Percentiles rank a stretch among this genome's conserved stretches.
Conservation (phyloP, 23 tunicate genomes). For the Halocynthia aurantium region DNA sequence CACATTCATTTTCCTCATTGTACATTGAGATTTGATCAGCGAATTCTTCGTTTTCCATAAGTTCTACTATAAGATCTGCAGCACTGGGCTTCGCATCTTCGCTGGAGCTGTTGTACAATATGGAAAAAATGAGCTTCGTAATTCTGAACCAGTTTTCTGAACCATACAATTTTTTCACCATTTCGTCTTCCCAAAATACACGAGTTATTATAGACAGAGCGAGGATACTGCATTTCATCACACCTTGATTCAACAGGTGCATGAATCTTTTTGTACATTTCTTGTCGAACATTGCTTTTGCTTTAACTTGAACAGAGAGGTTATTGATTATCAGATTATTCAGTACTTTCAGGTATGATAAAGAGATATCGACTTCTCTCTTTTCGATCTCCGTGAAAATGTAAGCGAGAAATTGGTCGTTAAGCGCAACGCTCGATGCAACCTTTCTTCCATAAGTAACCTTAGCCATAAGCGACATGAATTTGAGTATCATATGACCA, state of each 20-base stretch:
- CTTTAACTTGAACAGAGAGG: conserved; percentile 52
- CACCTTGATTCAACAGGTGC: conserved; percentile 36
- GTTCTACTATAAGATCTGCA: conserved; percentile 51
- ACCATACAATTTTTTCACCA: conserved; percentile 41
- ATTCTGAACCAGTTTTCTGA: conserved; percentile 52
- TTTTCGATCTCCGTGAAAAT: conserved; percentile 31
- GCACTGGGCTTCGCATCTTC: conserved; percentile 31
- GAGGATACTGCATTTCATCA: conserved; percentile 25
- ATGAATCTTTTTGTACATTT: conserved; percentile 29
- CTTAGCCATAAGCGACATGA: conserved; percentile 29
- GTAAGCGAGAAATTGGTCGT: conserved; percentile 33
- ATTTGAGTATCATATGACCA: conserved; percentile 14
- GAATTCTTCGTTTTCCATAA: conserved; percentile 49
- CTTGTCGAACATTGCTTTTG: conserved; percentile 35
- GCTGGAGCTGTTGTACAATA: conserved; percentile 14
- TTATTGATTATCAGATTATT: conserved; percentile 42
- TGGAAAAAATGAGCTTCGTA: conserved; percentile 47
- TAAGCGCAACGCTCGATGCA: conserved; percentile 7
- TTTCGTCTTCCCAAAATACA: conserved; percentile 62
- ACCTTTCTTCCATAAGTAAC: conserved; percentile 20
- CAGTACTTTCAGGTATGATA: conserved; percentile 36
- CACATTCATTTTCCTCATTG: conserved; percentile 21
- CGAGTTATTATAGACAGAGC: conserved; percentile 48
- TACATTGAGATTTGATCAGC: conserved; percentile 53
- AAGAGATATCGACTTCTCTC: conserved; percentile 16